A percentile compares a stretch with the other conserved stretches of the same genome.
Conservation (phyloP, 2,113 vertebrate genomes). For the Noturus placidus region DNA sequence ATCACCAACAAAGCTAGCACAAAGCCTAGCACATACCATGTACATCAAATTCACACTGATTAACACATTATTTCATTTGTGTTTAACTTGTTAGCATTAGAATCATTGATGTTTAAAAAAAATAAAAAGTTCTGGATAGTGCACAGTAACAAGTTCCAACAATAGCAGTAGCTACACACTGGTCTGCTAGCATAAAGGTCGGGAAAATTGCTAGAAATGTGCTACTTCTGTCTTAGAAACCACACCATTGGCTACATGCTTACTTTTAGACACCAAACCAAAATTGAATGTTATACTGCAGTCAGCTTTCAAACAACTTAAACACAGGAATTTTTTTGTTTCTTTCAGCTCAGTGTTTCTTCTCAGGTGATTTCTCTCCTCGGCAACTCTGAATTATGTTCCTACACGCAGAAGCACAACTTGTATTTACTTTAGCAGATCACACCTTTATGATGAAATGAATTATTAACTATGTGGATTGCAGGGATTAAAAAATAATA, state of each 20-base stretch:
- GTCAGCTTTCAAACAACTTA: constrained; percentile 9
- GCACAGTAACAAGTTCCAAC: neutral
- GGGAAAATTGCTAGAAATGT: neutral
- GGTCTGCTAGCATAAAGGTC: neutral
- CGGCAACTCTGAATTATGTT: constrained; percentile 31
- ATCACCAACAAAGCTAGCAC: neutral
- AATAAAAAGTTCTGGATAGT: neutral
- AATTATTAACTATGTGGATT: constrained; percentile 51
- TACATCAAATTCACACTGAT: neutral
- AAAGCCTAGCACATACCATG: neutral
- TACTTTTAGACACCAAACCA: neutral
- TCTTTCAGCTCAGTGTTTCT: constrained; percentile 14
- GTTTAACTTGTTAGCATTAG: neutral
- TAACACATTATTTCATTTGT: neutral
- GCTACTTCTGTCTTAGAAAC: neutral
- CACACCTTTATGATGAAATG: constrained; percentile 43
- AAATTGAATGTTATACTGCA: constrained; percentile 10
- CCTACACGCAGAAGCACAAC: constrained; percentile 15
- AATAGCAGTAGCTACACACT: neutral
- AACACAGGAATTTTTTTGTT: constrained; percentile 6
- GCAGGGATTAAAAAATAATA: constrained; percentile 49
- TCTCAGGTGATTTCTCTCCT: constrained; percentile 18
- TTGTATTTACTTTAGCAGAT: constrained; percentile 50
- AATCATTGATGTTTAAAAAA: neutral
- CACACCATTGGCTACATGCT: neutral